Evolutionary conservation across 2,888 invertebrate species (phyloP), one percentile per base, ranked within the genome.

Genomic region (Platycheirus rosarum): DNA sequence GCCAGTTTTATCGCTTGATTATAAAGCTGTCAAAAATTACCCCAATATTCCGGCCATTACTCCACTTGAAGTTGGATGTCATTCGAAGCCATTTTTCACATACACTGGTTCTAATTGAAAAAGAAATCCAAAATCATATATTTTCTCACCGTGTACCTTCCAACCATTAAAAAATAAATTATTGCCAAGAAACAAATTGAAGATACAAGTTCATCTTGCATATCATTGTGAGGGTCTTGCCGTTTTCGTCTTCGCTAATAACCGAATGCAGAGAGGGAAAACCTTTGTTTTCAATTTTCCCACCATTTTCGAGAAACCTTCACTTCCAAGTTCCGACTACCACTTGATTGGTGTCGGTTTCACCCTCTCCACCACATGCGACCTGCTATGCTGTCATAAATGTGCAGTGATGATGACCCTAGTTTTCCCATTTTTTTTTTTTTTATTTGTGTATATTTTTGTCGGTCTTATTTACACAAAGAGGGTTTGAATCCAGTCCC

Each of bases 231-330:
- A 57, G 55, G 73, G 66, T 40, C 13, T 35, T 49, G n/a, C 32
- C n/a, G 8, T n/a, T 51, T n/a, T 51, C 14, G 0, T 26, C 7
- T 20, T 14, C 16, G 2, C 13, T 60, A 44, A 60, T 44, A 42
- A 77, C 70, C 69, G 68, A 60, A 66, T 68, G 68, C 57, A 76
- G 69, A 53, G 65, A 11, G 65, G 55, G 46, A 55, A 63, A 14
- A 48, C 42, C 80, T 57, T 82, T 77, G 77, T 71, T 68, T 73
- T 37, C 68, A 16, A 68, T 73, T 77, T 82, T 77, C 82, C 82
- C 77, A 77, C 63, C 40, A 77, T 82, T 73, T 73, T 76, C 60
- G 69, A 75, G 49, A 23, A 55, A 51, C 51, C 35, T 26, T 40
- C 35, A 44, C 2, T 6, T 7, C 5, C 4, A 18, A 44, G 14